Percentiles rank a stretch among this genome's conserved stretches.
phyloP scores from a whole-genome alignment of 2,888 invertebrate species.

The Lasioglossum pauxillum region DNA sequence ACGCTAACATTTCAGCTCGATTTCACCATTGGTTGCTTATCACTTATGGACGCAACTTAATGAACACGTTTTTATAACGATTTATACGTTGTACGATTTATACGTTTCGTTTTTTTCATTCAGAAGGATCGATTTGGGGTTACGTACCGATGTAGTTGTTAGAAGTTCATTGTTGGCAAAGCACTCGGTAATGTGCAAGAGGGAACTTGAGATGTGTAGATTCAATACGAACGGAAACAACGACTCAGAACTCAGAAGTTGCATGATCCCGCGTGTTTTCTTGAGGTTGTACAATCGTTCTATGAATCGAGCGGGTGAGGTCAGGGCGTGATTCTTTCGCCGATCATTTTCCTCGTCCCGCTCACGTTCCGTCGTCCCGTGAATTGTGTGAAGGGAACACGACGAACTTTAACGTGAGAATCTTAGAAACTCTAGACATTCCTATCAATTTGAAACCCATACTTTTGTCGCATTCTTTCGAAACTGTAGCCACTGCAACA shows the following conservation, averaged over 20 bases:
- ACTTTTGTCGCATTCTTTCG: neutral
- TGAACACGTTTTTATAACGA: neutral
- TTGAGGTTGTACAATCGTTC: conserved; percentile 19
- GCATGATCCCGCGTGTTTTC: neutral
- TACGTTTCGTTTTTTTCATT: neutral
- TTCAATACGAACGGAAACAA: neutral
- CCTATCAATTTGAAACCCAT: neutral
- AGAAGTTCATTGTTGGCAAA: neutral
- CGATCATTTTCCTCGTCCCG: conserved; percentile 34
- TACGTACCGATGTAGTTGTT: neutral
- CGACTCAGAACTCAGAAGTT: neutral
- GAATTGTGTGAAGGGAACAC: conserved; percentile 43
- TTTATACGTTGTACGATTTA: neutral
- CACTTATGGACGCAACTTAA: neutral
- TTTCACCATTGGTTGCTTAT: neutral
- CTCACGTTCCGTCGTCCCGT: conserved; percentile 4
- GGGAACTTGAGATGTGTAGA: neutral
- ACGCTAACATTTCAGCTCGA: neutral
- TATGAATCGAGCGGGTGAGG: conserved; percentile 32
- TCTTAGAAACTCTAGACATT: conserved; percentile 30
- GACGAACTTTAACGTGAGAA: conserved; percentile 58
- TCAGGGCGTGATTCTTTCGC: conserved; percentile 37
- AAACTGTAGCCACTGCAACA: neutral
- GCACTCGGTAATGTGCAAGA: neutral
- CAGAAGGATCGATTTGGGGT: too few species aligned